A percentile compares a stretch with the other conserved stretches of the same genome.
These are phyloP conservation scores for Bostrychus sinensis DNA, from an alignment of 2,113 vertebrate genomes.

Conservation along the genomic window DNA sequence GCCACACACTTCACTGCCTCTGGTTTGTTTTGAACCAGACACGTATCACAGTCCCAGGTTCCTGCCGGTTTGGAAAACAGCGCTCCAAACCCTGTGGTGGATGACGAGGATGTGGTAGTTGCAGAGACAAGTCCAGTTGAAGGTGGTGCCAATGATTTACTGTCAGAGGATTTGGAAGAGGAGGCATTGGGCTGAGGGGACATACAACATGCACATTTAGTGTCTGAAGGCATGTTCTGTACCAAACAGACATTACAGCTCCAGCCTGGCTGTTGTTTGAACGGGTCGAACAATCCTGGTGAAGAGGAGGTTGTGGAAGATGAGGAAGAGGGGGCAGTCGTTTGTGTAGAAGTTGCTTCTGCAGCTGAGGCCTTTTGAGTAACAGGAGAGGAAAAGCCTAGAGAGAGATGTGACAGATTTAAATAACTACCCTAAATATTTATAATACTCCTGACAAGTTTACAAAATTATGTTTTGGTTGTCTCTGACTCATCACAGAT, in stretches of 20 bases:
- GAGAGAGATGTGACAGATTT: neutral
- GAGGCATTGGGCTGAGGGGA: constrained; percentile 74
- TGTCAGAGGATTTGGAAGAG: constrained; percentile 58
- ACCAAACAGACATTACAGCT: constrained; percentile 81
- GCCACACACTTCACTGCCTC: constrained; percentile 93
- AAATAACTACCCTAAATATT: neutral
- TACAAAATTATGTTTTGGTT: too few relatives aligned
- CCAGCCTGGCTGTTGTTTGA: constrained; percentile 82
- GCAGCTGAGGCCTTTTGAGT: constrained; percentile 49
- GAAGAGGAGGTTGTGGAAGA: constrained; percentile 68
- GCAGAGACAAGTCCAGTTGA: constrained; percentile 54
- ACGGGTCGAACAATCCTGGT: constrained; percentile 75
- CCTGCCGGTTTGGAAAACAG: constrained; percentile 84
- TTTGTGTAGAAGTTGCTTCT: constrained; percentile 57
- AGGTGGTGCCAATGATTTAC: constrained; percentile 39
- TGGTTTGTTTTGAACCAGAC: constrained; percentile 92
- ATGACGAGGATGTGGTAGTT: constrained; percentile 55
- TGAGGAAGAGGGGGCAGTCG: constrained; percentile 53
- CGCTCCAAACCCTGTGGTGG: constrained; percentile 79
- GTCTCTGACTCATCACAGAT: too few relatives aligned
- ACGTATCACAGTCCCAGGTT: constrained; percentile 96
- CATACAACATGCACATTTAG: constrained; percentile 85
- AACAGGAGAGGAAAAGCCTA: constrained; percentile 84
- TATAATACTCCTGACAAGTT: too few relatives aligned
- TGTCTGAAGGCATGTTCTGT: constrained; percentile 83